Conservation (phyloP, 2,888 invertebrate genomes). For the Phyllotreta cruciferae region DNA sequence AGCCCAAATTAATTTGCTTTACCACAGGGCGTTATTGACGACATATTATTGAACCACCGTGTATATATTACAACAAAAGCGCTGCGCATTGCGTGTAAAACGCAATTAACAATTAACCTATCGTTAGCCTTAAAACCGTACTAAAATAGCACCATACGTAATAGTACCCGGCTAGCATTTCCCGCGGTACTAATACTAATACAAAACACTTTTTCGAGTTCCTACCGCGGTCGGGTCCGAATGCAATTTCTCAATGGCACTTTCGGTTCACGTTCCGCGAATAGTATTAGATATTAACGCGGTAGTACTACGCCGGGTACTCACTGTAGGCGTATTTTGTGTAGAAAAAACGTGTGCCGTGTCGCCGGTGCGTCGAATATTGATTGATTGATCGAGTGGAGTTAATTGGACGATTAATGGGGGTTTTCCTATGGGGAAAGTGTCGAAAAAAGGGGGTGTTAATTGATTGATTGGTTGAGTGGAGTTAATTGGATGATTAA, state of each 20-base stretch:
- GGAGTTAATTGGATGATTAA: too few relatives aligned
- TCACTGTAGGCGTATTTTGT: not conserved
- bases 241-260: slow-evolving; percentile 41
- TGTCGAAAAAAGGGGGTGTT: too few relatives aligned
- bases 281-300: slow-evolving; percentile 28
- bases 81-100: not conserved
- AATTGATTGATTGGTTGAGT: too few relatives aligned
- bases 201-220: slow-evolving; percentile 15
- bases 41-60: too few relatives aligned
- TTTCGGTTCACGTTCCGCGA: slow-evolving; percentile 37
- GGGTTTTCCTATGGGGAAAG: too few relatives aligned
- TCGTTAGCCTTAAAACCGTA: slow-evolving; percentile 28
- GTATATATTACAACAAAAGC: not conserved
- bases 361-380: too few relatives aligned
- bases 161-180: slow-evolving; percentile 22
- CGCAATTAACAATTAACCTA: not conserved
- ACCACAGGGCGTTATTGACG: too few relatives aligned
- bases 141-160: slow-evolving; percentile 31
- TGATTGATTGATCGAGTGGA: too few relatives aligned
- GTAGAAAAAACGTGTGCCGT: too few relatives aligned
- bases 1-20: too few relatives aligned
- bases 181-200: slow-evolving; percentile 38
- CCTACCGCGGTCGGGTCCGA: slow-evolving; percentile 29
- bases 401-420: too few relatives aligned
- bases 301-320: slow-evolving; percentile 18